A percentile compares a stretch with the other conserved stretches of the same genome.
Conservation (phyloP, 1,140 invertebrate species). For the Lysiphlebus fabarum region DNA sequence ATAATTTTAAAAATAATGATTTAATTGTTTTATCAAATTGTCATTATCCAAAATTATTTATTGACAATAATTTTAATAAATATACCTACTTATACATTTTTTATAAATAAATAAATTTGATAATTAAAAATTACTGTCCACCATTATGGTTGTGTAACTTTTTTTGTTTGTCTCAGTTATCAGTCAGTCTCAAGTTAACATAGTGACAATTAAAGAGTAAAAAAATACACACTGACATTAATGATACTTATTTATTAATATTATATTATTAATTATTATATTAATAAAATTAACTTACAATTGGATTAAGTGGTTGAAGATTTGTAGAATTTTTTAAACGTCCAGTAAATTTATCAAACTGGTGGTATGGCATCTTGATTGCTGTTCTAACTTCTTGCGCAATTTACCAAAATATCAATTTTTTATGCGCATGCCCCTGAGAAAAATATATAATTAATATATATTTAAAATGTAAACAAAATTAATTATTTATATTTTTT, state of each 20-base stretch:
- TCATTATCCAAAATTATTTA: too few species aligned
- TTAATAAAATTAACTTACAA: slow-evolving; percentile 16
- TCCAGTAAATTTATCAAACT: slow-evolving; percentile 30
- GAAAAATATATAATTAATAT: neutral
- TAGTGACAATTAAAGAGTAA: neutral
- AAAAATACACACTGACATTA: too few species aligned
- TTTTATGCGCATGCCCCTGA: slow-evolving; percentile 8
- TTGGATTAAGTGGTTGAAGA: slow-evolving; percentile 23
- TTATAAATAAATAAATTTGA: too few species aligned
- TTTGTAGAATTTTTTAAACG: slow-evolving; percentile 27
- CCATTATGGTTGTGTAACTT: neutral
- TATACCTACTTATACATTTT: too few species aligned
- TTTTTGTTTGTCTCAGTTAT: neutral
- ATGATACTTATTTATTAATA: neutral
- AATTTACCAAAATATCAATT: neutral
- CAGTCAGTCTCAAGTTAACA: neutral
- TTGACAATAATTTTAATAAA: too few species aligned
- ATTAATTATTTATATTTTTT: slow-evolving; percentile 1
- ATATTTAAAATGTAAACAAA: neutral
- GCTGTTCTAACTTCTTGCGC: slow-evolving; percentile 17
- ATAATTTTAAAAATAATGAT: neutral
- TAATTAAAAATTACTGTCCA: neutral
- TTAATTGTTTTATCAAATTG: neutral
- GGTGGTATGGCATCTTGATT: slow-evolving; percentile 28
- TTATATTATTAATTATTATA: neutral